phyloP scores from a whole-genome alignment of 2,888 invertebrate species.

The Penaeus monodon region DNA sequence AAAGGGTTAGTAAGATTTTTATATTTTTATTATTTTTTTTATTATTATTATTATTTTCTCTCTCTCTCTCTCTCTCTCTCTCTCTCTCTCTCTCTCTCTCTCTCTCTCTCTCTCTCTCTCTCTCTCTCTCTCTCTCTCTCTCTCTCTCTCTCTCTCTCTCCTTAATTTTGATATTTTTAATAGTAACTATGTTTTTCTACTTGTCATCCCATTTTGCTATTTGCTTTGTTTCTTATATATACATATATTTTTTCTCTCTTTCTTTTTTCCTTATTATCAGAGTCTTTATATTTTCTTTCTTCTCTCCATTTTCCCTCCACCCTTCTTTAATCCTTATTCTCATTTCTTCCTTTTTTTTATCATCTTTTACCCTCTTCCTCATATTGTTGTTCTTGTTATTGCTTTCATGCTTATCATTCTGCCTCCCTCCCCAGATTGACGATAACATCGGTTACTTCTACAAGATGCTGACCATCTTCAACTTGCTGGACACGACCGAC shows the following conservation, averaged over 20 bases:
- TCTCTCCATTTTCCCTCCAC: neutral
- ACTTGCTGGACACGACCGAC: conserved; percentile 68
- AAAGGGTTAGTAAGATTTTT: conserved; percentile 20
- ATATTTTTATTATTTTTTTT: neutral
- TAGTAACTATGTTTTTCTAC: too few relatives aligned
- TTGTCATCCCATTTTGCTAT: too few relatives aligned
- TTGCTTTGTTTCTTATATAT: too few relatives aligned
- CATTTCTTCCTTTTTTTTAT: neutral
- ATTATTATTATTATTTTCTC: neutral
- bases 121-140: too few relatives aligned
- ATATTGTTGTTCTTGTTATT: neutral
- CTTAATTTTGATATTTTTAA: neutral
- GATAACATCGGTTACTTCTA: conserved; percentile 68
- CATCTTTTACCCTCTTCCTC: too few relatives aligned
- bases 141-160: neutral
- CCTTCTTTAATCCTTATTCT: neutral
- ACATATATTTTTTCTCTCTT: too few relatives aligned
- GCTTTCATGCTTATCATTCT: neutral
- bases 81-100: too few relatives aligned
- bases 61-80: too few relatives aligned
- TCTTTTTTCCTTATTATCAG: too few relatives aligned
- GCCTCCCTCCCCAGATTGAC: conserved; percentile 62
- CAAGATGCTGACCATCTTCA: conserved; percentile 67
- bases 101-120: too few relatives aligned
- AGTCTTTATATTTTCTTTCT: too few relatives aligned